Conservation (phyloP, 2,113 vertebrate species). For the Barnardius zonarius region DNA sequence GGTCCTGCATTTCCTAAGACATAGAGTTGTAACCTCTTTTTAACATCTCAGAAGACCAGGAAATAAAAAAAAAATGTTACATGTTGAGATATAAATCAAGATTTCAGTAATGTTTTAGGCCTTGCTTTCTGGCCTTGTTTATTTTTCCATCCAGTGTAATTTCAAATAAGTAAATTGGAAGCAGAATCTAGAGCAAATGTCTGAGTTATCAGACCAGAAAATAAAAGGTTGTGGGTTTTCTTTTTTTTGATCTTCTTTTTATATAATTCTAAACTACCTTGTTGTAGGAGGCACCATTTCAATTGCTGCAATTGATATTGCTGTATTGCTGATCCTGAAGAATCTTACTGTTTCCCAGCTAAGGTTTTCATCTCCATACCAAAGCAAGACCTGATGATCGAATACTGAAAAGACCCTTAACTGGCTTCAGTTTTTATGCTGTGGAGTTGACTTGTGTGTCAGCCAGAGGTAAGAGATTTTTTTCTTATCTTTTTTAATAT, state of each 20-base stretch:
- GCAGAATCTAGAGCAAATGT: not conserved
- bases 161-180: not conserved
- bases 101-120: not conserved
- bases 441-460: not conserved
- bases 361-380: not conserved
- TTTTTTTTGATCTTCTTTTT: not conserved
- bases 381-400: not conserved
- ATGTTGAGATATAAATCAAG: not conserved
- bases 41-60: not conserved
- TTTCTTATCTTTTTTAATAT: not conserved
- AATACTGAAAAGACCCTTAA: not conserved
- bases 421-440: not conserved
- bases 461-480: not conserved
- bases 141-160: not conserved
- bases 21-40: not conserved
- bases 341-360: not conserved
- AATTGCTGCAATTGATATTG: not conserved
- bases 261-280: not conserved
- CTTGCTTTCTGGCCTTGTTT: not conserved
- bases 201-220: not conserved
- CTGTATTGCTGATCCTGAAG: not conserved
- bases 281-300: not conserved
- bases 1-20: not conserved
- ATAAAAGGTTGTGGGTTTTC: not conserved
- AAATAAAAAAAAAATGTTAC: not conserved